phyloP scores from a whole-genome alignment of 1,140 invertebrate genomes.

The Dendrolimus kikuchii region DNA sequence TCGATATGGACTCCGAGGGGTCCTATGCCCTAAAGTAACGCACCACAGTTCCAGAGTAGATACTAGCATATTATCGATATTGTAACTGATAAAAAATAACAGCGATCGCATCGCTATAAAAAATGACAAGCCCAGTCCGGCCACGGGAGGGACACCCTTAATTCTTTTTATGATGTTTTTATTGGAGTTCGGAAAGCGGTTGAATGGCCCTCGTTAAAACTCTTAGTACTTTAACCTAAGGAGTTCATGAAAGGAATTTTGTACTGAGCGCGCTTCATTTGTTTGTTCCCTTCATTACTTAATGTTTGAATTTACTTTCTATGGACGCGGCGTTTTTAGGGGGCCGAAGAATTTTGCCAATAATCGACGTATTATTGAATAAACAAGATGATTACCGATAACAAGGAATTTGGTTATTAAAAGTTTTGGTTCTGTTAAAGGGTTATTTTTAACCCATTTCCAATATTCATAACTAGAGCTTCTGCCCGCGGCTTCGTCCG shows the following conservation, averaged over 20 bases:
- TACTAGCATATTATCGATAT: too few relatives aligned
- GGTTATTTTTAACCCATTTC: conserved; percentile 12
- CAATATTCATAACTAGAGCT: too few relatives aligned
- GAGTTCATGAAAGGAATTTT: conserved; percentile 36
- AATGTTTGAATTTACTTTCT: conserved; percentile 51
- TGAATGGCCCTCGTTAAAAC: conserved; percentile 52
- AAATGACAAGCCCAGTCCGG: conserved; percentile 1
- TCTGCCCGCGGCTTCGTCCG: too few relatives aligned
- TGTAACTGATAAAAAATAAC: too few relatives aligned
- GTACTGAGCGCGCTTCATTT: conserved; percentile 30
- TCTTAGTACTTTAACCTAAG: conserved; percentile 27
- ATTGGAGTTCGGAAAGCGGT: conserved; percentile 49
- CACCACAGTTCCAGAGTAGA: too few relatives aligned
- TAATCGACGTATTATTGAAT: conserved; percentile 47
- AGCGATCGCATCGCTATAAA: too few relatives aligned
- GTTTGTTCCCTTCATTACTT: conserved; percentile 51
- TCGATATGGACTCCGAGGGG: too few relatives aligned
- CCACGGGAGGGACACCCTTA: conserved; percentile 16
- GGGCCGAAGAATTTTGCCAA: conserved; percentile 48
- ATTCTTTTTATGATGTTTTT: conserved; percentile 54
- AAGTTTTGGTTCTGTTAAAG: conserved; percentile 12
- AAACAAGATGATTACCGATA: conserved; percentile 40
- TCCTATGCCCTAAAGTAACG: too few relatives aligned
- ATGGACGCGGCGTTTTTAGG: conserved; percentile 18
- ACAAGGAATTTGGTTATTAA: conserved; percentile 44